phyloP scores from a whole-genome alignment of 2,888 invertebrate species.

The Meloe dianella region DNA sequence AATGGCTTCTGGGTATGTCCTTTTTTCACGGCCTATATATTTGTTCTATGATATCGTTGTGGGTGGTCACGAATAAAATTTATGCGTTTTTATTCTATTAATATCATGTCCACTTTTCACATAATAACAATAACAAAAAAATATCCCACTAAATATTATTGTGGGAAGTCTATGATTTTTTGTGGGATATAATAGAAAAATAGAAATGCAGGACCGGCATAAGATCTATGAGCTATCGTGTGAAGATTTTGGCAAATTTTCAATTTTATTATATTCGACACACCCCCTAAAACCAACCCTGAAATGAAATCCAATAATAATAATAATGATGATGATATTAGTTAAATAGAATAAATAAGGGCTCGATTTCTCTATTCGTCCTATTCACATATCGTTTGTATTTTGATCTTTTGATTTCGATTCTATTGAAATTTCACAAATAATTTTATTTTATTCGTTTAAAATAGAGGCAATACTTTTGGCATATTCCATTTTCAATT shows the following conservation, averaged over 20 bases:
- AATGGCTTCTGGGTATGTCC: background rate
- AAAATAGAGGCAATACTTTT: background rate
- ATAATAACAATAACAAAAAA: background rate
- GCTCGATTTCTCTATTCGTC: background rate
- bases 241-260: background rate
- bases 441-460: background rate
- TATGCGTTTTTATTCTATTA: background rate
- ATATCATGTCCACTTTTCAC: slow-evolving; percentile 7
- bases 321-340: too few species aligned
- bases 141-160: background rate
- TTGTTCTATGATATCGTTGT: background rate
- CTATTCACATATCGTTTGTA: background rate
- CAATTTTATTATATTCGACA: too few species aligned
- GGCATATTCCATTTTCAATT: too few species aligned
- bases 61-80: slow-evolving; percentile 6
- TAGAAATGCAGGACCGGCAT: background rate
- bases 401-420: background rate
- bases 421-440: background rate
- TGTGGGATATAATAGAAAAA: too few species aligned
- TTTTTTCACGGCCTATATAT: background rate
- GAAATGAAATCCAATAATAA: too few species aligned
- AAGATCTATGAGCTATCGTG: background rate
- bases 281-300: too few species aligned
- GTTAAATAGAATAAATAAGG: background rate
- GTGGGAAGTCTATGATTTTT: background rate